Conservation (phyloP, 1,140 invertebrate genomes). For the Lethocerus indicus region DNA sequence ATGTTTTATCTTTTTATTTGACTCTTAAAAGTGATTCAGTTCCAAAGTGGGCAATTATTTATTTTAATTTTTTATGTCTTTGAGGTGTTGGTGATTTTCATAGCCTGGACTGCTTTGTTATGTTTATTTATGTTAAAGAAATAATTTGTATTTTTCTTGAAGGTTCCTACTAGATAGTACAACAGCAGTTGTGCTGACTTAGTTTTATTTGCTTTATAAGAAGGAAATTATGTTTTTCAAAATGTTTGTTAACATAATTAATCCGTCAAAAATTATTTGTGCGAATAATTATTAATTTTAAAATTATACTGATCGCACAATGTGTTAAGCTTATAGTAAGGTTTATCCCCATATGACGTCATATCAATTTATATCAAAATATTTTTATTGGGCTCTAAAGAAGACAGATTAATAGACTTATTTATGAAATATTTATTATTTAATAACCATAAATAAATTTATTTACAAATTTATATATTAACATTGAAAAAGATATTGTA, state of each 20-base stretch:
- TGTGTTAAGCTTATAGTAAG: too few relatives aligned
- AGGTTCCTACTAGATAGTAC: background rate
- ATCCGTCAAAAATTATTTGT: background rate
- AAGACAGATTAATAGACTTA: constrained; percentile 1
- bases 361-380: too few relatives aligned
- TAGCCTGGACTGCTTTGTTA: constrained; percentile 5
- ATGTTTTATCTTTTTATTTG: constrained; percentile 9
- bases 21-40: constrained; percentile 7
- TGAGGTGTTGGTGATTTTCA: constrained; percentile 6
- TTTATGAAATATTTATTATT: constrained; percentile 7
- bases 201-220: constrained; percentile 4
- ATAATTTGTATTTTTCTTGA: constrained; percentile 5
- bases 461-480: background rate
- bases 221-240: background rate
- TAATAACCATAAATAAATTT: constrained; percentile 3
- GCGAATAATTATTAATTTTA: too few relatives aligned
- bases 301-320: too few relatives aligned
- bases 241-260: background rate
- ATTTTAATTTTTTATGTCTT: constrained; percentile 7
- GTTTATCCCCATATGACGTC: constrained; percentile 9
- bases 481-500: background rate
- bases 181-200: background rate
- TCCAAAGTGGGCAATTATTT: constrained; percentile 6
- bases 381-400: constrained; percentile 3
- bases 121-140: background rate